These are phyloP conservation scores for Microctenopoma lineatum DNA, from an alignment of 2,797 vertebrate genomes.

Conservation along the genomic window DNA sequence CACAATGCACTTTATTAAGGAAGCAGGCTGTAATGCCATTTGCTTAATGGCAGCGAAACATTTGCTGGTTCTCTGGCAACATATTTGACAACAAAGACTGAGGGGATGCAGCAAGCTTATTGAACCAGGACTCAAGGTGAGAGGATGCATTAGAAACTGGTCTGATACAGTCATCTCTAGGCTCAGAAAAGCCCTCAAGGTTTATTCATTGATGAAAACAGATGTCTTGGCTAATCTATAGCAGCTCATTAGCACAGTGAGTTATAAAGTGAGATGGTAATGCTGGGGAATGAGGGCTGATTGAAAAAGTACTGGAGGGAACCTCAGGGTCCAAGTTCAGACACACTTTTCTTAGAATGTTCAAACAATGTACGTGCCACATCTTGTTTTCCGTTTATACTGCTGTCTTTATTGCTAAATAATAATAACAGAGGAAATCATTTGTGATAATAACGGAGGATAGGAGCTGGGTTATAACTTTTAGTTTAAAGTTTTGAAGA, in stretches of 20 bases:
- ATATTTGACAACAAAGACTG: slow-evolving; percentile 31
- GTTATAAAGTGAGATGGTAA: slow-evolving; percentile 25
- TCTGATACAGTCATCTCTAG: slow-evolving; percentile 34
- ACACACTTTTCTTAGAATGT: background rate
- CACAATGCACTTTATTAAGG: slow-evolving; percentile 58
- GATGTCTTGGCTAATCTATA: slow-evolving; percentile 53
- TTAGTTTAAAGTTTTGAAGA: too few relatives aligned
- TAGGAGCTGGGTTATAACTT: too few relatives aligned
- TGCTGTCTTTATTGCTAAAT: slow-evolving; percentile 6
- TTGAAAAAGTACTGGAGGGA: slow-evolving; percentile 6
- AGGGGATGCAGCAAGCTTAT: slow-evolving; percentile 3
- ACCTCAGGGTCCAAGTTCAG: slow-evolving; percentile 1
- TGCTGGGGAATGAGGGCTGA: slow-evolving; percentile 38
- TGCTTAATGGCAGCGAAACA: slow-evolving; percentile 53
- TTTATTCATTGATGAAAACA: slow-evolving; percentile 52
- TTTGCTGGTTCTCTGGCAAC: slow-evolving; percentile 24
- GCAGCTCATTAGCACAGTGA: slow-evolving; percentile 53
- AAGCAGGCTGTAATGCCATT: slow-evolving; percentile 39
- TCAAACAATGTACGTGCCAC: background rate
- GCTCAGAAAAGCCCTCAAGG: slow-evolving; percentile 39
- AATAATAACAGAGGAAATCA: background rate
- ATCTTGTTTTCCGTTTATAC: background rate
- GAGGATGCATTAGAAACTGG: slow-evolving; percentile 29
- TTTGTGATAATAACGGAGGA: too few relatives aligned
- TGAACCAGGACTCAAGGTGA: slow-evolving; percentile 31